phyloP scores from a whole-genome alignment of 2,113 vertebrate species.

The Muntiacus reevesi region DNA sequence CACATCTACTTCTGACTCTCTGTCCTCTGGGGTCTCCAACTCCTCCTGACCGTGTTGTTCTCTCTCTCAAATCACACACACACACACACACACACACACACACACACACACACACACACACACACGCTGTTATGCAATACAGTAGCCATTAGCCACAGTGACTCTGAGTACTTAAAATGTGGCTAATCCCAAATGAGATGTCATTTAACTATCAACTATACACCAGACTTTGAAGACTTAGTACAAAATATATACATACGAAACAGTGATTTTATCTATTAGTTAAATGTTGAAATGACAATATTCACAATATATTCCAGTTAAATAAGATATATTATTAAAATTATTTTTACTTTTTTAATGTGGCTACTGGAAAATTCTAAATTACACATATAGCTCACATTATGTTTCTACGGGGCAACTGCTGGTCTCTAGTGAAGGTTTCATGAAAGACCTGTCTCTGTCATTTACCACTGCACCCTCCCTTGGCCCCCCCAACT shows the following conservation, averaged over 20 bases:
- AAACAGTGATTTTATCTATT: neutral
- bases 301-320: neutral
- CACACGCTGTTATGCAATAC: neutral
- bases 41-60: neutral
- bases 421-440: neutral
- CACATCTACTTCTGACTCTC: neutral
- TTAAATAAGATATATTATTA: slow-evolving; percentile 2
- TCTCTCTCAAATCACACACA: neutral
- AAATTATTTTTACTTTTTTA: neutral
- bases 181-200: neutral
- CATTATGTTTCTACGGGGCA: neutral
- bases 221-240: neutral
- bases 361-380: neutral
- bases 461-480: neutral
- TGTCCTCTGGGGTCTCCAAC: neutral
- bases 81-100: too few species aligned
- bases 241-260: neutral
- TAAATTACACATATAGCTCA: neutral
- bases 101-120: neutral
- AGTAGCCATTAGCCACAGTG: neutral
- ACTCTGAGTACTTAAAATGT: neutral
- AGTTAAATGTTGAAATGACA: neutral
- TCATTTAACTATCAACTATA: neutral
- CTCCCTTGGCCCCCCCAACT: too few species aligned
- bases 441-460: neutral